Evolutionary conservation across 2,888 invertebrate genomes (phyloP), one percentile per base, ranked within the genome.

Genomic region (Stegana nigrithorax): DNA sequence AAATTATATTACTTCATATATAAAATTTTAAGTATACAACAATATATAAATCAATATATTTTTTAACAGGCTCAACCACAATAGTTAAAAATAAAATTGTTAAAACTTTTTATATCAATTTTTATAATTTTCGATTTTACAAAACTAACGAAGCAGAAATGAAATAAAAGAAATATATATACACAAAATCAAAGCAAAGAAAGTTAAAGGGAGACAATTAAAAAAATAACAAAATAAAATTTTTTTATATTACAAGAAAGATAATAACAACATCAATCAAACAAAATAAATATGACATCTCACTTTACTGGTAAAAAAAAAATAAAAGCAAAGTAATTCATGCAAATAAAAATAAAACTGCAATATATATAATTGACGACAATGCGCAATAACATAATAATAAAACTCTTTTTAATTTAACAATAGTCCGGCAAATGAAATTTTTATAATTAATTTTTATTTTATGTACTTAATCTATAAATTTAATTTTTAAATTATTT

Each of bases 181-280:
- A 59, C 21, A 32, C 42, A 58, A 50, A 53, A 39, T 21, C 44
- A 51, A 44, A 26, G 29, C 61, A 56, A 62, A 45, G 36, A 57
- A 60, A 44, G 44, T 27, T 10, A 51, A 60, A 60, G 47, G 57
- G 58, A 65, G 60, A 64, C 57, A 64, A 65, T 63, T 59, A 53
- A 60, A 44, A 55, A 6, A 27, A 51, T 4, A 19, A 39, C 12
- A 19, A 51, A 51, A 60, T 59, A 67, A 63, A 47, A 39, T 64
- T 62, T 78, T 75, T 77, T 80, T 77, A 77, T 80, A 80, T 80
- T 78, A 77, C 77, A 77, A 77, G 78, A 78, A 47, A 67, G 26
- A n/a, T n/a, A n/a, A n/a, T n/a, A n/a, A n/a, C n/a, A n/a, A n/a
- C n/a, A n/a, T n/a, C 50, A 59, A 59, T 65, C 25, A 68, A 67